phyloP scores from a whole-genome alignment of 2,113 vertebrate species.

The human region DNA sequence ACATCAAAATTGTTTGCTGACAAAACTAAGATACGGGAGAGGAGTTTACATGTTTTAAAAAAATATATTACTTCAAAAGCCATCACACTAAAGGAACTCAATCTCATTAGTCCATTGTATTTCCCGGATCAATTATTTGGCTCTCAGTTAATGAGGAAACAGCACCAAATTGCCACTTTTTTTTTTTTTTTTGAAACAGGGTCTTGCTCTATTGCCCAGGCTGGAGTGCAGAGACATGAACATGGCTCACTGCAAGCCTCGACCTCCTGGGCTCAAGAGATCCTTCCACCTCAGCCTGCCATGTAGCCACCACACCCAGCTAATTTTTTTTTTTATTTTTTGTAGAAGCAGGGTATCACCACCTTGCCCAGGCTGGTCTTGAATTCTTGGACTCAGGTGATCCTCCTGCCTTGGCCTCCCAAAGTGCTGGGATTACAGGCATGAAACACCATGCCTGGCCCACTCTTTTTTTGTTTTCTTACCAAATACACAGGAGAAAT shows the following conservation, averaged over 20 bases:
- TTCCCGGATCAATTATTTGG: constrained; percentile 36
- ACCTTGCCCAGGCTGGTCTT: no score
- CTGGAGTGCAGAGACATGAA: no score
- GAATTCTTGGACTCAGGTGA: no score
- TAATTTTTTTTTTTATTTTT: neutral
- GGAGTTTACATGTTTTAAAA: neutral
- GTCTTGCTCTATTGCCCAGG: no score
- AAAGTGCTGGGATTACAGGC: neutral
- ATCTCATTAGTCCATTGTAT: neutral
- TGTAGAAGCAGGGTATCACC: no score
- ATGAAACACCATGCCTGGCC: neutral
- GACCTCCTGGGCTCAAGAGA: no score
- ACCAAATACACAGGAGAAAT: neutral
- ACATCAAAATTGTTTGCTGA: neutral
- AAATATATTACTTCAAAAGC: neutral
- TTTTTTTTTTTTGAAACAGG: no score
- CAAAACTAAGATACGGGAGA: neutral
- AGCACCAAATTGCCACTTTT: neutral
- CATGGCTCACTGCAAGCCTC: no score
- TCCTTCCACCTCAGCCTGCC: no score
- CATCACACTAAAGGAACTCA: neutral
- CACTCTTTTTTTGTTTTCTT: neutral
- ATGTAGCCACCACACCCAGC: no score
- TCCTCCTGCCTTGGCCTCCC: neutral
- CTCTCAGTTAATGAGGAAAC: neutral